phyloP scores from a whole-genome alignment of 2,888 invertebrate species.

The Drosophila pseudotalamancana region DNA sequence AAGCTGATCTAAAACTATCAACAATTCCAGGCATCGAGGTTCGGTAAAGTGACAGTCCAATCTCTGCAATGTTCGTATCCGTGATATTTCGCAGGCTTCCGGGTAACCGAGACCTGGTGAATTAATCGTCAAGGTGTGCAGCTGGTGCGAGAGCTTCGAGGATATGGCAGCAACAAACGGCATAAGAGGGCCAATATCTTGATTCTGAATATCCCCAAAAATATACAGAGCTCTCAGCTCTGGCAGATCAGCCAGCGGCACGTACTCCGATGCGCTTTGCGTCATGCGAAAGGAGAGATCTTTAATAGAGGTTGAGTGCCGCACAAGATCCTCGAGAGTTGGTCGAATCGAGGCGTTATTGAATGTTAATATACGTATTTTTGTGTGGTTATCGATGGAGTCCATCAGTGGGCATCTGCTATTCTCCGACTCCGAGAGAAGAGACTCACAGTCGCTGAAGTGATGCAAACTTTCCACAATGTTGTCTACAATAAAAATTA shows the following conservation, averaged over 20 bases:
- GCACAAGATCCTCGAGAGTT: constrained; percentile 19
- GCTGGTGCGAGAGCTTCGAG: constrained; percentile 10
- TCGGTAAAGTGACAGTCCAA: constrained; percentile 19
- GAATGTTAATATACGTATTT: constrained; percentile 19
- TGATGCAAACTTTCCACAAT: constrained; percentile 25
- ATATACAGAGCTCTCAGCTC: constrained; percentile 7
- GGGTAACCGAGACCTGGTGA: constrained; percentile 14
- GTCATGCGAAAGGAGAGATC: constrained; percentile 21
- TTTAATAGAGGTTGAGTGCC: constrained; percentile 14
- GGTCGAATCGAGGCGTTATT: constrained; percentile 14
- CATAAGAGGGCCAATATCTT: constrained; percentile 5
- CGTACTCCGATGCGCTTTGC: constrained; percentile 18
- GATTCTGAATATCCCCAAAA: neutral
- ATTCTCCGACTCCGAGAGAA: constrained; percentile 14
- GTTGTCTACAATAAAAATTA: neutral
- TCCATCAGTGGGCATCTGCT: constrained; percentile 24
- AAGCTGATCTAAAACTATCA: constrained; percentile 2
- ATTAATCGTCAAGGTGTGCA: constrained; percentile 13
- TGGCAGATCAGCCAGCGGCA: constrained; percentile 13
- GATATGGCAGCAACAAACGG: constrained; percentile 20
- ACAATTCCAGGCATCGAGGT: constrained; percentile 5
- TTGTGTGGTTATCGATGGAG: constrained; percentile 11
- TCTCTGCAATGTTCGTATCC: constrained; percentile 1
- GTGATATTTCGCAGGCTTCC: constrained; percentile 21
- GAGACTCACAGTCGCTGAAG: constrained; percentile 2